Evolutionary conservation across 2,113 vertebrate species (phyloP).

Genomic region (Heptranchias perlo): DNA sequence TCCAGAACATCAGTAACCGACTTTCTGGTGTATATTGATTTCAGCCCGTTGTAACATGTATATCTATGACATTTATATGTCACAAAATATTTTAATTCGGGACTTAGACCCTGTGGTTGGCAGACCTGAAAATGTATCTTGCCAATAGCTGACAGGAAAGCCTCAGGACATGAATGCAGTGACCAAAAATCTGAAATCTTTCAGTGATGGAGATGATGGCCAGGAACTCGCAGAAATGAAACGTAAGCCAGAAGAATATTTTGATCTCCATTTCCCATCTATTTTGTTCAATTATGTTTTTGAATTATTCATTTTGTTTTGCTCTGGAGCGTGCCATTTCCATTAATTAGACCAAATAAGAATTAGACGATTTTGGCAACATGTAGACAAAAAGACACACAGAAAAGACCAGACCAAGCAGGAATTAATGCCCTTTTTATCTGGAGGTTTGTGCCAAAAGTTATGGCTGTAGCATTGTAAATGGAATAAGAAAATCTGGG

Average conservation of each 20-base stretch:
- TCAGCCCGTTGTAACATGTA: not conserved
- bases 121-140: not conserved
- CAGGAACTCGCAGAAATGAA: not conserved
- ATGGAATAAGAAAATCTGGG: not conserved
- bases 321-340: not conserved
- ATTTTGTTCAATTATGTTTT: not conserved
- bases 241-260: not conserved
- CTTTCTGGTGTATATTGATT: not conserved
- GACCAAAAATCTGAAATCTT: not conserved
- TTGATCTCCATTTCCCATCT: not conserved
- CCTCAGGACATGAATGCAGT: not conserved
- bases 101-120: not conserved
- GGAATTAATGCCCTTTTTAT: not conserved
- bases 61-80: not conserved
- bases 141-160: not conserved
- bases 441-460: not conserved
- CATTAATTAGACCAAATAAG: not conserved
- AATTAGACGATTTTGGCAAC: not conserved
- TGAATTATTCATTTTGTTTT: not conserved
- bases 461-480: not conserved
- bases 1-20: not conserved
- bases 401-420: not conserved
- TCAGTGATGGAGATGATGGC: not conserved
- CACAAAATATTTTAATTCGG: not conserved
- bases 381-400: not conserved